phyloP scores from a whole-genome alignment of 2,113 vertebrate genomes.

The Haliaeetus leucogaster region DNA sequence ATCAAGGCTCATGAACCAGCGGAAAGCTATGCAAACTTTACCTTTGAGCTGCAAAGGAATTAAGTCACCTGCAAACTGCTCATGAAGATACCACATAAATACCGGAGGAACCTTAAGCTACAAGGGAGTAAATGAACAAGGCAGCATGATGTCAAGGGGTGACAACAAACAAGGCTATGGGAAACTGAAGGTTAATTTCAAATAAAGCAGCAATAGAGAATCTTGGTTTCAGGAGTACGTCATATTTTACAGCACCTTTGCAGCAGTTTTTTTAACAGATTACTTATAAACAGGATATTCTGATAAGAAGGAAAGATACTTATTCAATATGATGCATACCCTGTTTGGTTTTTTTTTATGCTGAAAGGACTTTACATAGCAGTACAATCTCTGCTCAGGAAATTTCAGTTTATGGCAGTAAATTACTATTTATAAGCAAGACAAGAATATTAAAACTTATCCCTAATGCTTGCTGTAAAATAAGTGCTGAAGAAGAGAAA shows the following conservation, averaged over 20 bases:
- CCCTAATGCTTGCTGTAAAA: not conserved
- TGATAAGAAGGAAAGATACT: conserved; percentile 6
- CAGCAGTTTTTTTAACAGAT: not conserved
- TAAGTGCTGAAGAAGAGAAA: not conserved
- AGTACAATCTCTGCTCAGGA: not conserved
- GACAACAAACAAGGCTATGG: not conserved
- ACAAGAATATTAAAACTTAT: not conserved
- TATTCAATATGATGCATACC: not conserved
- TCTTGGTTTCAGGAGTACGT: not conserved
- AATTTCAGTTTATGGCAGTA: not conserved
- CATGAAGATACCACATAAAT: not conserved
- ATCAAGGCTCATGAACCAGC: not conserved
- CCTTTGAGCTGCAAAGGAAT: not conserved
- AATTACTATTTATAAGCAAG: not conserved
- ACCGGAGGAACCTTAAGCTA: not conserved
- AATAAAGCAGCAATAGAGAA: not conserved
- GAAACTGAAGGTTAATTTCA: not conserved
- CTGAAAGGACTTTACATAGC: not conserved
- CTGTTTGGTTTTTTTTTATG: not conserved
- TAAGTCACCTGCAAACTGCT: not conserved
- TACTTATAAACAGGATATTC: not conserved
- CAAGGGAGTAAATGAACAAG: not conserved
- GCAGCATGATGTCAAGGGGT: not conserved
- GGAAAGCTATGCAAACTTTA: not conserved
- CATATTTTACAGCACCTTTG: not conserved